Evolutionary conservation across 2,113 vertebrate genomes (phyloP).

Genomic region (Oreochromis aureus): DNA sequence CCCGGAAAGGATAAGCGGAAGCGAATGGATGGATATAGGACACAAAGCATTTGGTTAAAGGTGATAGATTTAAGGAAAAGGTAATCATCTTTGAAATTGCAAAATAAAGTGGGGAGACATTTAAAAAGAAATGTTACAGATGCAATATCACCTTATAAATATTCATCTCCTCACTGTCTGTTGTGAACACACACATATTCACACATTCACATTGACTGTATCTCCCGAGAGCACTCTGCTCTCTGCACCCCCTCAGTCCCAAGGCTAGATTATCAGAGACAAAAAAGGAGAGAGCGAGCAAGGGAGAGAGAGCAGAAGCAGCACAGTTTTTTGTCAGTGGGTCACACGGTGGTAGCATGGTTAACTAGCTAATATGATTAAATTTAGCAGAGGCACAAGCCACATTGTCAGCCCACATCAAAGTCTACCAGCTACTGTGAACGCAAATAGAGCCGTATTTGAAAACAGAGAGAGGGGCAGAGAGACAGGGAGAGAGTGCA

Average conservation of each 20-base stretch:
- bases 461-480: background rate
- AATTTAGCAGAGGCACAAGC: constrained; percentile 61
- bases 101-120: background rate
- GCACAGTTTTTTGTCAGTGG: constrained; percentile 43
- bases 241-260: constrained; percentile 38
- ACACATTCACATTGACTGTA: background rate
- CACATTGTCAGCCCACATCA: constrained; percentile 68
- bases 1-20: too few relatives aligned
- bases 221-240: constrained; percentile 38
- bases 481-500: background rate
- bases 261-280: constrained; percentile 49
- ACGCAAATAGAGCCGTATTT: constrained; percentile 17
- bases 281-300: background rate
- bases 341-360: constrained; percentile 57
- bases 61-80: background rate
- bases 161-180: background rate
- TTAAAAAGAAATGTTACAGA: background rate
- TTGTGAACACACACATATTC: background rate
- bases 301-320: background rate
- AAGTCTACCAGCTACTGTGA: constrained; percentile 37
- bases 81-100: background rate
- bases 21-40: background rate
- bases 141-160: background rate
- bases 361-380: constrained; percentile 72
- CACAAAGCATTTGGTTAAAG: background rate